Evolutionary conservation across 2,113 vertebrate species (phyloP), one percentile per base, ranked within the genome.

Genomic region (Esox niger): DNA sequence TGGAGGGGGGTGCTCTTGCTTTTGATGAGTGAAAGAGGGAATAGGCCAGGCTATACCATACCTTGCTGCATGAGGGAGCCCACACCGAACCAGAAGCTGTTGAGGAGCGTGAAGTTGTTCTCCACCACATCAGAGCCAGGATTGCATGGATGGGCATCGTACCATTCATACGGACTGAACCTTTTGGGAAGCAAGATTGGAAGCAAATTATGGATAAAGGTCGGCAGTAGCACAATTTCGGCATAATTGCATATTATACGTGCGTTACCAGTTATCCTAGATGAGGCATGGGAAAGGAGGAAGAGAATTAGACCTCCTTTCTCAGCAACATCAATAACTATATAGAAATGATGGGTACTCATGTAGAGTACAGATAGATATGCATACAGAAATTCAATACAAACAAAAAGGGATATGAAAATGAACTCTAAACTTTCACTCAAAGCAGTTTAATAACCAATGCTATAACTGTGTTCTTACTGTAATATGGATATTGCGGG

Each of bases 61-160:
- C 97, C 97, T 98, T 99, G 97, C 80, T 99, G 97, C 97, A 99
- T 99, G 71, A 99, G 88, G 0, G 96, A 96, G 25, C 97, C 97
- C 66, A 99, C 96, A 68, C 97, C 96, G 0, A 99, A 99, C 97
- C 97, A 99, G 90, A 99, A 99, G 90, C 96, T 98, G 91, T 99
- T 99, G 15, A 99, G 74, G 6, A 99, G 91, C 27, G 97, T 99
- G 90, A 99, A 99, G 89, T 98, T 99, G 86, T 99, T 99, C 80
- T 99, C 96, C 73, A 98, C 95, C 3, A 98, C 90, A 43, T 98
- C 96, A 0, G 97, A 98, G 21, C 96, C 95, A 0, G 96, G 96
- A 80, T 99, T 99, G 81, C 97, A 99, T 21, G 97, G 97, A 1
- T 99, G 96, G 9, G 97, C 96, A 0, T 99, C 96, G 0, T 99